phyloP scores from a whole-genome alignment of 2,888 invertebrate genomes.

The Isoperla grammatica region DNA sequence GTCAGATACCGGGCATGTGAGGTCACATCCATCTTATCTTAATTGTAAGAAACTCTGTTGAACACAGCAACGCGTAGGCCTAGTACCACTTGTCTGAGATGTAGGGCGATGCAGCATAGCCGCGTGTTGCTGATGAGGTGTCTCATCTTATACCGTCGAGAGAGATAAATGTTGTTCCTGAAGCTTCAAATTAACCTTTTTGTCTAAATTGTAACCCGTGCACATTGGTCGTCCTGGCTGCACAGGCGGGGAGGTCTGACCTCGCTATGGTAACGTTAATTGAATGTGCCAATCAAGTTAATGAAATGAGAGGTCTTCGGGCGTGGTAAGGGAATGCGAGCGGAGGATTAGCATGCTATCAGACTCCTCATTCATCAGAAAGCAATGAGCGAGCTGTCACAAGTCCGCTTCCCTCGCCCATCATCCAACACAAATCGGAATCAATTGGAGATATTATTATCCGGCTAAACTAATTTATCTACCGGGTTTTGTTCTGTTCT shows the following conservation, averaged over 20 bases:
- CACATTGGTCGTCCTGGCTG: background rate
- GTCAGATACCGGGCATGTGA: no score
- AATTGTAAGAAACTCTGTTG: no score
- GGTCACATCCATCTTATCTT: no score
- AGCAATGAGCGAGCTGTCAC: constrained; percentile 24
- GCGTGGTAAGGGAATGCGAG: constrained; percentile 9
- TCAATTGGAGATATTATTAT: constrained; percentile 26
- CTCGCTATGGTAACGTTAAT: constrained; percentile 48
- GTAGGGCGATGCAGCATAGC: no score
- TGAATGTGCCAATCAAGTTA: constrained; percentile 76
- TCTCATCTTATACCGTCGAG: background rate
- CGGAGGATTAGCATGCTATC: background rate
- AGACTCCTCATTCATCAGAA: constrained; percentile 21
- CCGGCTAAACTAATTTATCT: constrained; percentile 21
- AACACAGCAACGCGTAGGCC: no score
- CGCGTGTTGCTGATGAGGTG: no score
- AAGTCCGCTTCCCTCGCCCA: constrained; percentile 17
- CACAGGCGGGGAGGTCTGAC: constrained; percentile 25
- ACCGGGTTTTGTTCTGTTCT: constrained; percentile 4
- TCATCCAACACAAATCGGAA: constrained; percentile 24
- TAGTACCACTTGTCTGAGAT: no score
- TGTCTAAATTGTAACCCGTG: constrained; percentile 27
- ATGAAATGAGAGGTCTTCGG: constrained; percentile 46
- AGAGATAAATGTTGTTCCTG: constrained; percentile 27
- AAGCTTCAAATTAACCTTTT: constrained; percentile 30